Conservation (phyloP, 2,888 invertebrate genomes). For the Cylindroiulus punctatus region DNA sequence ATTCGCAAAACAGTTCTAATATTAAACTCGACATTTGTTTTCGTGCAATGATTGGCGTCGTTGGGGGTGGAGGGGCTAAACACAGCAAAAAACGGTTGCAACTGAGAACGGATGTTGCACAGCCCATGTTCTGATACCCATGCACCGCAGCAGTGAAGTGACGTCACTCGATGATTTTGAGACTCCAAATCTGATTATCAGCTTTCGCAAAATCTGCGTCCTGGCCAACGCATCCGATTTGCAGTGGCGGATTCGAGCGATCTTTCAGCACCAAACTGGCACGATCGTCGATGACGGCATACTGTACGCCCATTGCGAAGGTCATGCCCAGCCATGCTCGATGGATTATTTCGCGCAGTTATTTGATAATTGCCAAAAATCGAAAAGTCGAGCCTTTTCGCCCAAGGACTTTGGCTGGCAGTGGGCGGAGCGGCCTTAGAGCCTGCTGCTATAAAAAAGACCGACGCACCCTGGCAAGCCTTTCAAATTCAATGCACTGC, state of each 20-base stretch:
- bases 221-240: not conserved
- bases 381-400: slow-evolving; percentile 4
- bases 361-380: slow-evolving; percentile 40
- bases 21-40: too few relatives aligned
- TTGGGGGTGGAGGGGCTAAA: too few relatives aligned
- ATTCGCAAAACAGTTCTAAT: too few relatives aligned
- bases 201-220: not conserved
- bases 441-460: slow-evolving; percentile 10
- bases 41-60: too few relatives aligned
- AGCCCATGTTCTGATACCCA: too few relatives aligned
- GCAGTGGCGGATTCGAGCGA: not conserved
- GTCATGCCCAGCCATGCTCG: not conserved
- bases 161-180: not conserved
- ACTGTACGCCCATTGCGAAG: not conserved
- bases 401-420: not conserved
- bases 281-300: not conserved
- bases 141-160: not conserved
- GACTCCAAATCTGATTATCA: not conserved
- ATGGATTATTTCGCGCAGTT: not conserved
- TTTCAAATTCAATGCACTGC: too few relatives aligned
- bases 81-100: too few relatives aligned
- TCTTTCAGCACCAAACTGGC: not conserved
- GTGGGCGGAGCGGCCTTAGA: not conserved
- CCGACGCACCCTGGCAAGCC: not conserved
- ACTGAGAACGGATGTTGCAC: too few relatives aligned